phyloP scores from a whole-genome alignment of 1,140 invertebrate species.

The Mylabris phalerata region DNA sequence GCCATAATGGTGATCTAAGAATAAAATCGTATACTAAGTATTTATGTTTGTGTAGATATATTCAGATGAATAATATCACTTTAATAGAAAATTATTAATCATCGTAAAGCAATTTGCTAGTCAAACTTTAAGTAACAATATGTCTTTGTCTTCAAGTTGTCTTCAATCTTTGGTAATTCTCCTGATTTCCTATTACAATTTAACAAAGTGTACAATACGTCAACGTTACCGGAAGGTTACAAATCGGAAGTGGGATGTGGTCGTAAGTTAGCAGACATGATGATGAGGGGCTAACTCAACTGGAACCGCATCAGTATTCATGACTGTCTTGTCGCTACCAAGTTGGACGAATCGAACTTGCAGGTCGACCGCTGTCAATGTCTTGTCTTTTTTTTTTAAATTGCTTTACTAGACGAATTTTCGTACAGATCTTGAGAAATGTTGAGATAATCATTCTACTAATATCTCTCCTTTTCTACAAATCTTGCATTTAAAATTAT shows the following conservation, averaged over 20 bases:
- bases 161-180: too few species aligned
- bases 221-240: slow-evolving; percentile 19
- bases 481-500: too few species aligned
- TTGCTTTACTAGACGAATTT: slow-evolving; percentile 18
- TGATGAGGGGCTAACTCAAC: slow-evolving; percentile 20
- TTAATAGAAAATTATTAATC: too few species aligned
- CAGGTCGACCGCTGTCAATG: slow-evolving; percentile 31
- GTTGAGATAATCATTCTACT: too few species aligned
- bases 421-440: background rate
- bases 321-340: slow-evolving; percentile 24
- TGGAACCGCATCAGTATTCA: slow-evolving; percentile 30
- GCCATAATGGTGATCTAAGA: background rate
- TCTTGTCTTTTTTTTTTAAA: slow-evolving; percentile 24
- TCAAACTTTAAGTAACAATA: too few species aligned
- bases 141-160: too few species aligned
- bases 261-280: slow-evolving; percentile 21
- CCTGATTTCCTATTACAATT: slow-evolving; percentile 5
- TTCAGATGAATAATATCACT: too few species aligned
- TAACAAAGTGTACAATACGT: slow-evolving; percentile 16
- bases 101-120: too few species aligned
- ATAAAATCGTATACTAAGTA: too few species aligned
- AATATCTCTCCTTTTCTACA: too few species aligned
- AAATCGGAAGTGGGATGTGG: slow-evolving; percentile 21
- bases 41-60: too few species aligned
- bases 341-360: slow-evolving; percentile 21